These are phyloP conservation scores for Trematocara nigrifrons DNA, from an alignment of 2,113 vertebrate genomes.

Conservation along the genomic window DNA sequence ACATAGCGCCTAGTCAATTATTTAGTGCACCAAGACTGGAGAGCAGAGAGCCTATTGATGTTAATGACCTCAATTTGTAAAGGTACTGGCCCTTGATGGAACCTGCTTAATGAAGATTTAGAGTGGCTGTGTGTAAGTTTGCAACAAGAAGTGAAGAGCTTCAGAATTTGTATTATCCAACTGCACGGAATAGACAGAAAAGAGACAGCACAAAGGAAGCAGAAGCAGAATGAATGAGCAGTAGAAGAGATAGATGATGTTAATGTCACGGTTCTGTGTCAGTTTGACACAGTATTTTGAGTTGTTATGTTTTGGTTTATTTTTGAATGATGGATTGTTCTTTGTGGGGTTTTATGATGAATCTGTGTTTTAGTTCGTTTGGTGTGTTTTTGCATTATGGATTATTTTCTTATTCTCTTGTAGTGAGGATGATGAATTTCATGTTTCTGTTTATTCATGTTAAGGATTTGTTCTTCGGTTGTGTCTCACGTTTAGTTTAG, in stretches of 20 bases:
- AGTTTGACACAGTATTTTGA: no score
- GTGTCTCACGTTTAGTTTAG: no score
- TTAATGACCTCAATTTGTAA: constrained; percentile 44
- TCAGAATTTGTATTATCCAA: neutral
- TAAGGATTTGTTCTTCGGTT: no score
- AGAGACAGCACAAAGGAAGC: neutral
- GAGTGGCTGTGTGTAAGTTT: neutral
- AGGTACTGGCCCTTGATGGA: constrained; percentile 7
- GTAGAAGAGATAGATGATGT: neutral
- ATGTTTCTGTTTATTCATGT: no score
- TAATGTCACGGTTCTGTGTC: neutral
- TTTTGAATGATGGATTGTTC: no score
- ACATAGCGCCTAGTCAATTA: constrained; percentile 7
- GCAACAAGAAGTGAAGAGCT: neutral
- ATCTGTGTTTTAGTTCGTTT: no score
- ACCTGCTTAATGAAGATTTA: constrained; percentile 25
- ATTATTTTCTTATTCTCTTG: no score
- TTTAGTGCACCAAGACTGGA: constrained; percentile 11
- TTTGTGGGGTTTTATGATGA: no score
- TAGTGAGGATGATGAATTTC: no score
- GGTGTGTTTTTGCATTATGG: no score
- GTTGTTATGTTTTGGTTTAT: no score
- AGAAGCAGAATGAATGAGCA: neutral
- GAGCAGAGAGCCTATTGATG: neutral
- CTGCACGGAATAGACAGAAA: neutral